These are phyloP conservation scores for Zosterops japonicus DNA, from an alignment of 2,113 vertebrate genomes.

Conservation along the genomic window DNA sequence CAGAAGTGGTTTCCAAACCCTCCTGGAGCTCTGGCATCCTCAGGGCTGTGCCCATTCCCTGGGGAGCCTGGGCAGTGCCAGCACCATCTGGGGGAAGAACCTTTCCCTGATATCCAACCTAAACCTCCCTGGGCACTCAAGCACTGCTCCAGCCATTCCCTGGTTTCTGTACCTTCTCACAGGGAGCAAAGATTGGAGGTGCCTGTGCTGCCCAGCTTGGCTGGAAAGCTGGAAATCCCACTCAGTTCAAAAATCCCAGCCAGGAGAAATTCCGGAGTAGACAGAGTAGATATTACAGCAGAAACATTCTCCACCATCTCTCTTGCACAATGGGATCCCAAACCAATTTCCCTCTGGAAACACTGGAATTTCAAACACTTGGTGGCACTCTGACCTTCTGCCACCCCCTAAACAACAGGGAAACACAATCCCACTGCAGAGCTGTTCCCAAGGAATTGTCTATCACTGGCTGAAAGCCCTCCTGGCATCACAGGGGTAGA, in stretches of 20 bases:
- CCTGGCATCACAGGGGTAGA: neutral
- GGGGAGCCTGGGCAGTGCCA: neutral
- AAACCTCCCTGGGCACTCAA: rapidly evolving
- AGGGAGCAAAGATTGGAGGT: neutral
- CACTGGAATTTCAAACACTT: neutral
- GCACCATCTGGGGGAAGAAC: neutral
- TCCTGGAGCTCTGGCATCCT: neutral
- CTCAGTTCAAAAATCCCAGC: neutral
- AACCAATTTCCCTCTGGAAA: neutral
- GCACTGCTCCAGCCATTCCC: neutral
- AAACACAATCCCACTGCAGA: neutral
- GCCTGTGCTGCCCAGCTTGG: neutral
- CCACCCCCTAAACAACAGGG: neutral
- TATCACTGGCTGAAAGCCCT: neutral
- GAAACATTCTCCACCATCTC: neutral
- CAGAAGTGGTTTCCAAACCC: rapidly evolving
- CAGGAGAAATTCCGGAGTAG: neutral
- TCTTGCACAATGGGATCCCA: neutral
- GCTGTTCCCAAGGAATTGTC: neutral
- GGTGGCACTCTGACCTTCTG: neutral
- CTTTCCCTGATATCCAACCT: rapidly evolving
- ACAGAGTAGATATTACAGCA: neutral
- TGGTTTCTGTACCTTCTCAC: neutral
- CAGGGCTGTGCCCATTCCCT: neutral
- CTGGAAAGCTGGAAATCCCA: neutral